phyloP scores from a whole-genome alignment of 1,140 invertebrate species.

The Drosophila sturtevanti region DNA sequence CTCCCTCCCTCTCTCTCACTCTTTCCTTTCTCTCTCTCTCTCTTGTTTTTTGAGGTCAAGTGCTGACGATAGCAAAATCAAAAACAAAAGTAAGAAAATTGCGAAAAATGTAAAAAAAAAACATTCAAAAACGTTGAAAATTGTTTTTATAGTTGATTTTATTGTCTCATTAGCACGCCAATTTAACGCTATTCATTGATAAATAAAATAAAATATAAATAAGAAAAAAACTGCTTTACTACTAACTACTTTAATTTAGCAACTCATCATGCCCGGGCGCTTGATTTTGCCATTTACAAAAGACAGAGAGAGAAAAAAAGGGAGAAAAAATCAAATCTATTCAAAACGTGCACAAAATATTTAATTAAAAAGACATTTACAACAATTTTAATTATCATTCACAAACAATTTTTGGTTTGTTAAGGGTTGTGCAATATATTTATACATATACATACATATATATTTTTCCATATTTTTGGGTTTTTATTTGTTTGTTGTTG shows the following conservation, averaged over 20 bases:
- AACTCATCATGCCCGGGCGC: slow-evolving; percentile 57
- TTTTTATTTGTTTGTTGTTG: slow-evolving; percentile 2
- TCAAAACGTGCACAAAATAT: slow-evolving; percentile 62
- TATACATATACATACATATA: too few species aligned
- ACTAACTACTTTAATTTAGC: slow-evolving; percentile 50
- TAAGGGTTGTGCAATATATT: slow-evolving; percentile 41
- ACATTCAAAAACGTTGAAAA: slow-evolving; percentile 35
- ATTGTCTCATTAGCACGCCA: slow-evolving; percentile 51
- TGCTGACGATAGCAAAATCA: slow-evolving; percentile 56
- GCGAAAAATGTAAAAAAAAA: slow-evolving; percentile 41
- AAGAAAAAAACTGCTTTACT: slow-evolving; percentile 42
- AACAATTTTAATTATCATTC: slow-evolving; percentile 68
- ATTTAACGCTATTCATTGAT: slow-evolving; percentile 75
- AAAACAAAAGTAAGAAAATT: slow-evolving; percentile 38
- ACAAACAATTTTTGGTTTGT: slow-evolving; percentile 3
- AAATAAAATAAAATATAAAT: slow-evolving; percentile 14
- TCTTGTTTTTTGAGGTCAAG: slow-evolving; percentile 63
- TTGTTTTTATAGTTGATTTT: slow-evolving; percentile 50
- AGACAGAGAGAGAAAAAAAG: too few species aligned
- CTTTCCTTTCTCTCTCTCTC: not conserved
- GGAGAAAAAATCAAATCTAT: slow-evolving; percentile 9
- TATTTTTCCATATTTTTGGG: slow-evolving; percentile 2
- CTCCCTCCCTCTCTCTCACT: not conserved
- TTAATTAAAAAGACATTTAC: slow-evolving; percentile 75
- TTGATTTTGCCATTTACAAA: slow-evolving; percentile 41